Conservation (phyloP, 2,888 invertebrate genomes). For the Mesoligia furuncula region DNA sequence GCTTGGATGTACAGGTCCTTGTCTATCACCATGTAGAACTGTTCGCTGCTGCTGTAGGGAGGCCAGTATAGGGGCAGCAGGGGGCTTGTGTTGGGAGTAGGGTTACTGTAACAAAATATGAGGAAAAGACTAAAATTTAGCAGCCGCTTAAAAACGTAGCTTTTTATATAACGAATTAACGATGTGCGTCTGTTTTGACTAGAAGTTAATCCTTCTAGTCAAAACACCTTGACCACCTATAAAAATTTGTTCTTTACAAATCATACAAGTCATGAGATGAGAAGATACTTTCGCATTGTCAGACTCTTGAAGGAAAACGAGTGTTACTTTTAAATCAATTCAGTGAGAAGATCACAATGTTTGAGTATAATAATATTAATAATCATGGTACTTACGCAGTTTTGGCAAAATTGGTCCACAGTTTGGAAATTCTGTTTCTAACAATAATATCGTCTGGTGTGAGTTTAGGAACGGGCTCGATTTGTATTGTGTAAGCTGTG, state of each 20-base stretch:
- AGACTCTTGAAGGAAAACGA: background rate
- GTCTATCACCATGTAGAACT: constrained; percentile 55
- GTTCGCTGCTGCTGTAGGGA: constrained; percentile 49
- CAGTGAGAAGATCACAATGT: too few relatives aligned
- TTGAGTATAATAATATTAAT: background rate
- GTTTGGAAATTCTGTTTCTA: constrained; percentile 69
- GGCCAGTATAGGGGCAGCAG: constrained; percentile 68
- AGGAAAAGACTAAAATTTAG: background rate
- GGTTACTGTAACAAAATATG: constrained; percentile 68
- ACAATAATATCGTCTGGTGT: constrained; percentile 61
- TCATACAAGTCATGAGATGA: background rate
- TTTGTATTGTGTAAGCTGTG: constrained; percentile 58
- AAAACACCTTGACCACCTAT: background rate
- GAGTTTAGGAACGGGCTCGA: constrained; percentile 37
- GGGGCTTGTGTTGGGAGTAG: constrained; percentile 60
- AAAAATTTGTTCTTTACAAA: background rate
- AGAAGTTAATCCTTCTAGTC: too few relatives aligned
- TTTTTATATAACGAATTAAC: background rate
- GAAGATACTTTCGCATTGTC: background rate
- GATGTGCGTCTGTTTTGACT: too few relatives aligned
- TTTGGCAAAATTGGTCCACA: constrained; percentile 81
- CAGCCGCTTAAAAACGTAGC: background rate
- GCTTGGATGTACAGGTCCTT: constrained; percentile 63
- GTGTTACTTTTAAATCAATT: background rate
- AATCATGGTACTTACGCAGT: constrained; percentile 69